phyloP scores from a whole-genome alignment of 2,888 invertebrate species.

The Tachina lurida region DNA sequence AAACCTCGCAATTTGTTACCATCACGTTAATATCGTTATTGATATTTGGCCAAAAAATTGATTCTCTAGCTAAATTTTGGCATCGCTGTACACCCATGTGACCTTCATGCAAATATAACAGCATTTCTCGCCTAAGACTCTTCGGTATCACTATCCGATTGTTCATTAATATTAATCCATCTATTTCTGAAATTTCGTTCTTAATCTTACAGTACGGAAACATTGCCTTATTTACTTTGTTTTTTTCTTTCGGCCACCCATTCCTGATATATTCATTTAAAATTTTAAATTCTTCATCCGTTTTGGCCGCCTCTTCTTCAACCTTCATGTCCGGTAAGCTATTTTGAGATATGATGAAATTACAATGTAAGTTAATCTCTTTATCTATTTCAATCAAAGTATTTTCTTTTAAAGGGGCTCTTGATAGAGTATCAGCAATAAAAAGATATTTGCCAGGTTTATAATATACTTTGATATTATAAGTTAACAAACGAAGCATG shows the following conservation, averaged over 20 bases:
- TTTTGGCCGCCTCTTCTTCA: too few species aligned
- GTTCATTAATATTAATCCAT: not conserved
- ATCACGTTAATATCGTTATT: too few species aligned
- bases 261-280: not conserved
- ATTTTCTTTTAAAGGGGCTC: constrained; percentile 37
- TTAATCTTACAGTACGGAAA: not conserved
- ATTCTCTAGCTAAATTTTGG: too few species aligned
- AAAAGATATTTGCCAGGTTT: constrained; percentile 48
- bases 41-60: too few species aligned
- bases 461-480: constrained; percentile 20
- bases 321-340: not conserved
- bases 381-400: too few species aligned
- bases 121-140: not conserved
- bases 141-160: not conserved
- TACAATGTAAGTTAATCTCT: too few species aligned
- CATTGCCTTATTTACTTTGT: not conserved
- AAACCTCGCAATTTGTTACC: too few species aligned
- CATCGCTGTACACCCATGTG: too few species aligned
- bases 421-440: constrained; percentile 44
- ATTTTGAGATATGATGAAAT: constrained; percentile 4
- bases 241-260: not conserved
- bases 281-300: too few species aligned
- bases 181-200: not conserved
- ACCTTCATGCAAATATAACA: not conserved
- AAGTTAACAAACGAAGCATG: constrained; percentile 38